Conservation (phyloP, 2,113 vertebrate genomes). For the Oryzias melastigma region DNA sequence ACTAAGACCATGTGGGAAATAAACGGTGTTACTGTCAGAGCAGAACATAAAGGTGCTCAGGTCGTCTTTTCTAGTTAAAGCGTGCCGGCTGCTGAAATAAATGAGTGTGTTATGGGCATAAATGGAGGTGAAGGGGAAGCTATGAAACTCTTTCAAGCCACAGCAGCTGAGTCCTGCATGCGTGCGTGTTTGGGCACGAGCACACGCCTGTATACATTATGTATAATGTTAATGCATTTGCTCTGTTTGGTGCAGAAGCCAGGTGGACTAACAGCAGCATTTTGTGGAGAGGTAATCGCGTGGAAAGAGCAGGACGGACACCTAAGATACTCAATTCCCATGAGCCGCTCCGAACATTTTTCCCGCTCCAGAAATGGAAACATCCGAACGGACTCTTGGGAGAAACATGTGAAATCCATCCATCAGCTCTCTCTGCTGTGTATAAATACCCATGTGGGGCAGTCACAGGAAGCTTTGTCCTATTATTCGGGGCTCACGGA, state of each 20-base stretch:
- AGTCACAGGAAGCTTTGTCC: conserved; percentile 48
- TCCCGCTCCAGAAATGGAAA: conserved; percentile 57
- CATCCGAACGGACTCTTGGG: conserved; percentile 49
- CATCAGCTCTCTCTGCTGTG: conserved; percentile 66
- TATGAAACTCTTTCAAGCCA: conserved; percentile 25
- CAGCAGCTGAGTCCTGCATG: conserved; percentile 41
- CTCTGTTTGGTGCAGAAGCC: conserved; percentile 28
- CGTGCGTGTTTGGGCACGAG: conserved; percentile 29
- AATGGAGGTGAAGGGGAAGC: conserved; percentile 38
- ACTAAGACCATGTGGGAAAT: conserved; percentile 42
- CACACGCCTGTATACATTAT: conserved; percentile 40
- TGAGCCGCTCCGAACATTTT: conserved; percentile 22
- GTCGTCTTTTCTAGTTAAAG: conserved; percentile 25
- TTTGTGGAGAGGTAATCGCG: conserved; percentile 49
- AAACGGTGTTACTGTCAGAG: conserved; percentile 33
- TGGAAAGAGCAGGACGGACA: conserved; percentile 51
- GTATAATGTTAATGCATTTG: conserved; percentile 48
- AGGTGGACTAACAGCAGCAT: conserved; percentile 27
- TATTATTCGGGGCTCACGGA: conserved; percentile 49
- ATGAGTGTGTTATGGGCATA: conserved; percentile 49
- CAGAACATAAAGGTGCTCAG: conserved; percentile 30
- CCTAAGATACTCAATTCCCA: conserved; percentile 51
- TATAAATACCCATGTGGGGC: conserved; percentile 67
- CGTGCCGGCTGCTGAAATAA: conserved; percentile 38
- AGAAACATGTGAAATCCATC: conserved; percentile 71